Percentiles rank a stretch among this genome's conserved stretches.
These are phyloP conservation scores for Mesorhabditis spiculigera DNA, from an alignment of 2,888 invertebrate species.

Conservation along the genomic window DNA sequence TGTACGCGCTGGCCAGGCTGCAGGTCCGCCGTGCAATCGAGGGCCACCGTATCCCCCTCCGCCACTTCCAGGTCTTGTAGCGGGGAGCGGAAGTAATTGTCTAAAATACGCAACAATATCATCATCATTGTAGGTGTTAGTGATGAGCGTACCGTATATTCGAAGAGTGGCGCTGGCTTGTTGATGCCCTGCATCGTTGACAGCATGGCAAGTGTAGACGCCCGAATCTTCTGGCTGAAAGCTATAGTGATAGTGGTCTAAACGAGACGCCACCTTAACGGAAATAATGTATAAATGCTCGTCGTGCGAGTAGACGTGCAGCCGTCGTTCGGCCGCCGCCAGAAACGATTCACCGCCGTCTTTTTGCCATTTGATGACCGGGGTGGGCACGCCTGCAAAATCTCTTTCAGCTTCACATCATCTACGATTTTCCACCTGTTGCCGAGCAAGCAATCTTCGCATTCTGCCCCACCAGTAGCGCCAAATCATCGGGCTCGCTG, in stretches of 20 bases:
- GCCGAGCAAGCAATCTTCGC: constrained; percentile 37
- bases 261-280: constrained; percentile 15
- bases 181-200: constrained; percentile 25
- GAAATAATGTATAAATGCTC: constrained; percentile 37
- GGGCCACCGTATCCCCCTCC: constrained; percentile 17
- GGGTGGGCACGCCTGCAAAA: constrained; percentile 23
- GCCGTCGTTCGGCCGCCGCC: constrained; percentile 30
- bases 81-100: constrained; percentile 15
- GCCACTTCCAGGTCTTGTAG: constrained; percentile 13
- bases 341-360: constrained; percentile 32
- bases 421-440: constrained; percentile 15
- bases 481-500: constrained; percentile 30
- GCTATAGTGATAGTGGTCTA: not conserved
- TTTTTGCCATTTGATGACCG: constrained; percentile 36
- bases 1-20: constrained; percentile 19
- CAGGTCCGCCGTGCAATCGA: constrained; percentile 29
- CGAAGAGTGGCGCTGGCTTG: constrained; percentile 28
- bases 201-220: constrained; percentile 35
- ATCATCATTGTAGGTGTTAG: constrained; percentile 8
- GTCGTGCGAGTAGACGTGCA: constrained; percentile 33
- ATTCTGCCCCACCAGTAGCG: constrained; percentile 32
- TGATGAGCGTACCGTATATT: constrained; percentile 21
- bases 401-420: not conserved
- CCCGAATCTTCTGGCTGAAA: constrained; percentile 12
- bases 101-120: constrained; percentile 7